Evolutionary conservation across 2,888 invertebrate genomes (phyloP).

Genomic region (Ariolimax columbianus): DNA sequence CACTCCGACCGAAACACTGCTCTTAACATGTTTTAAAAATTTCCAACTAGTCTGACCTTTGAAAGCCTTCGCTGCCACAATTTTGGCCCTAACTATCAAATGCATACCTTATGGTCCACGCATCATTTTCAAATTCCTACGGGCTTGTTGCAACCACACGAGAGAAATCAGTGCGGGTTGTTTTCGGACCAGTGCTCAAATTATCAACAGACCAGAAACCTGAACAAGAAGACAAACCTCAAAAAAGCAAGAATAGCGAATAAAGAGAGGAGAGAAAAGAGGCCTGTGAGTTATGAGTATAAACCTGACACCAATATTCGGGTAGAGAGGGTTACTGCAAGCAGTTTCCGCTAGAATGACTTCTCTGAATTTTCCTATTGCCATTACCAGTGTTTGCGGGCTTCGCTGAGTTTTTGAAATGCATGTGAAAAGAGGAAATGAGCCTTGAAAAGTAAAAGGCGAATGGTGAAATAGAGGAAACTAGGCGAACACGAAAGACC

Average conservation of each 20-base stretch:
- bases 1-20: not conserved
- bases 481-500: not conserved
- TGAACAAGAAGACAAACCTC: not conserved
- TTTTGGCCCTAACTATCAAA: not conserved
- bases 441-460: constrained; percentile 25
- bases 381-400: not conserved
- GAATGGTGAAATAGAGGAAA: not conserved
- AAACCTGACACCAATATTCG: constrained; percentile 6
- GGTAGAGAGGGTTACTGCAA: not conserved
- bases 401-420: not conserved
- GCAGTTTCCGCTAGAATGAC: constrained; percentile 3
- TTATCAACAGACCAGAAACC: not conserved
- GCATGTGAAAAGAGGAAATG: constrained; percentile 3
- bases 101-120: not conserved
- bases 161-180: not conserved
- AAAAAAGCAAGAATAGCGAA: not conserved
- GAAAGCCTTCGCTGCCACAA: not conserved
- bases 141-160: not conserved
- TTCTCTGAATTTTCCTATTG: not conserved
- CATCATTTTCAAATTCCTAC: constrained; percentile 12
- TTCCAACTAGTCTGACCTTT: not conserved
- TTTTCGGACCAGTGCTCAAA: not conserved
- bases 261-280: not conserved
- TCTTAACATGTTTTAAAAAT: not conserved
- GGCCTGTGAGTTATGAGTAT: not conserved